Conservation (phyloP, 1,140 invertebrate species). For the Andricus grossulariae region DNA sequence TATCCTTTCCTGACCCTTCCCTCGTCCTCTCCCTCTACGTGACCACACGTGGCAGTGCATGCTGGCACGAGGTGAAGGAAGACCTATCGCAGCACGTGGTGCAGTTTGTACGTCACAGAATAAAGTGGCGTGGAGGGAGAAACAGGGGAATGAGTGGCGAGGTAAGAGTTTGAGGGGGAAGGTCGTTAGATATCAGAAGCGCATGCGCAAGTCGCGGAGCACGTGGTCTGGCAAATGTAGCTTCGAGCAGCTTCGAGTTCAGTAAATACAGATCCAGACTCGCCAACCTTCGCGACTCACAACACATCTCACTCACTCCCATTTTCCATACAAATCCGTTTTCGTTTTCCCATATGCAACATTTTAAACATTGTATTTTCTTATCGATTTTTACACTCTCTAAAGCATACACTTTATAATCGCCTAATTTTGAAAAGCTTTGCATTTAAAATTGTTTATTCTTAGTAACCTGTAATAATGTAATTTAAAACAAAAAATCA, state of each 20-base stretch:
- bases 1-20: constrained; percentile 4
- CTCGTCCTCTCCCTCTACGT: not conserved
- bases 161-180: constrained; percentile 43
- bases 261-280: constrained; percentile 14
- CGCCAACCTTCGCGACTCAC: constrained; percentile 4
- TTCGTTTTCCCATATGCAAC: constrained; percentile 11
- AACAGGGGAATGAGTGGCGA: constrained; percentile 34
- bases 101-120: constrained; percentile 39
- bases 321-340: constrained; percentile 11
- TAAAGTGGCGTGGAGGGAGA: constrained; percentile 5
- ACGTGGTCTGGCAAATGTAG: constrained; percentile 45
- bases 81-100: constrained; percentile 50
- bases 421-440: too few relatives aligned
- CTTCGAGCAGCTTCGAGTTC: not conserved
- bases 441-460: too few relatives aligned
- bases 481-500: too few relatives aligned
- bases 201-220: constrained; percentile 52
- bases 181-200: constrained; percentile 44
- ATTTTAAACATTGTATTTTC: constrained; percentile 42
- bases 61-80: constrained; percentile 44
- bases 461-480: too few relatives aligned
- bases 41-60: constrained; percentile 54
- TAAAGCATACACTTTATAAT: not conserved
- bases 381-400: not conserved
- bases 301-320: not conserved